Evolutionary conservation across 2,797 vertebrate species (phyloP), one percentile per base, ranked within the genome.

Genomic region (Pseudocheirus occidentalis): DNA sequence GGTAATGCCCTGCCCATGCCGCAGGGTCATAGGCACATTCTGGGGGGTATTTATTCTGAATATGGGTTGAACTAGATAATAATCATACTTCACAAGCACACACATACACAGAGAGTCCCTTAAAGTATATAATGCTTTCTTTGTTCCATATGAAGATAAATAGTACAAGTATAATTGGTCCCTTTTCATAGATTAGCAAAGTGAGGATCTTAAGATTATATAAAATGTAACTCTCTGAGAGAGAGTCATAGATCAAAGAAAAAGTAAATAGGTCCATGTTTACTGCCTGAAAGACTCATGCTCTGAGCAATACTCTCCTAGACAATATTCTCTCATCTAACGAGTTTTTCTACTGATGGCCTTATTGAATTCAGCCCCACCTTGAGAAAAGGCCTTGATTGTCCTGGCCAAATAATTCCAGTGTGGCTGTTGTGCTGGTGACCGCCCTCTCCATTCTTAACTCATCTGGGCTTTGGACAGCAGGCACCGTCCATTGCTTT

Each of bases 351-450:
- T n/a, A 28, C 4, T 34, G 1, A 7, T n/a, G 34, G 62, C 34
- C 62, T 66, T n/a, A 7, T 16, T 66, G 34, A 18, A n/a, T 66
- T 66, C 62, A n/a, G 4, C 34, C 62, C 34, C 14, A 18, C 34
- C 34, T n/a, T 66, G 34, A 66, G 62, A 18, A 31, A n/a, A 66
- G 31, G 16, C 34, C 34, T 66, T 34, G 62, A 31, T 16, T 66
- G 62, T 66, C 34, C 14, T 0, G 34, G 5, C 14, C 5, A 66
- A 58, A n/a, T n/a, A 18, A 66, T n/a, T 66, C 34, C 62, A 66
- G 14, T 18, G 34, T n/a, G 2, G 5, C 34, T 16, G 0, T 6
- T n/a, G 34, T n/a, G 0, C 62, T n/a, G 5, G 34, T 18, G 34
- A n/a, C 34, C 62, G n/a, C 14, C 62, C 16, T n/a, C 34, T n/a